Conservation (phyloP, 2,113 vertebrate species). For the Laticauda colubrina region DNA sequence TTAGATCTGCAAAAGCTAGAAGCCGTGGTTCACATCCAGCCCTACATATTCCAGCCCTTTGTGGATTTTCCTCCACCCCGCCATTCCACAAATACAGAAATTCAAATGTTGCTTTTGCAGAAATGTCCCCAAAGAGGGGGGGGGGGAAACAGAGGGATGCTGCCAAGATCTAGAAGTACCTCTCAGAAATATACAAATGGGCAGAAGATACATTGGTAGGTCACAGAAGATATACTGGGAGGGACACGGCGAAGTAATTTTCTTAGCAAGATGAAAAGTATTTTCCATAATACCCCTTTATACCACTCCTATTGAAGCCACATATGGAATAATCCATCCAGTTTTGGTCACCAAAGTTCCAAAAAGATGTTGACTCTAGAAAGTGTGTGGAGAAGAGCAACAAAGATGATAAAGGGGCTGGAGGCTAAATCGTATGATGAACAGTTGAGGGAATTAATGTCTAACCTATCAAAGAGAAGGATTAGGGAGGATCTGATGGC, state of each 20-base stretch:
- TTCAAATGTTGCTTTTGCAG: not conserved
- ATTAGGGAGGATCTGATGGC: not conserved
- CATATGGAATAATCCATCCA: not conserved
- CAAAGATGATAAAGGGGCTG: not conserved
- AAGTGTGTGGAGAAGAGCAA: not conserved
- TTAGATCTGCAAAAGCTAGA: not conserved
- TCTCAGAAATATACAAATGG: not conserved
- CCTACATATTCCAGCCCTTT: not conserved
- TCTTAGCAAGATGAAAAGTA: not conserved
- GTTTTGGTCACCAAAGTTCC: not conserved
- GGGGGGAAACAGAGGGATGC: not conserved
- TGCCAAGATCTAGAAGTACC: not conserved
- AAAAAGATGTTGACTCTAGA: not conserved
- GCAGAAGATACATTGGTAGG: not conserved
- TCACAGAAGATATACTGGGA: too few species aligned
- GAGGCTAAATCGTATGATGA: not conserved
- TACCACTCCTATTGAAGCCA: not conserved
- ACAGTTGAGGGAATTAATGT: not conserved
- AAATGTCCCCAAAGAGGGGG: not conserved
- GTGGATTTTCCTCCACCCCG: not conserved
- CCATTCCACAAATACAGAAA: not conserved
- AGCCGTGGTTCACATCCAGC: not conserved
- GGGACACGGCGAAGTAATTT: not conserved
- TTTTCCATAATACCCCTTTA: not conserved
- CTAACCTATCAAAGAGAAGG: not conserved